These are phyloP conservation scores for Meandrusa payeni DNA, from an alignment of 2,888 invertebrate genomes.

Conservation along the genomic window DNA sequence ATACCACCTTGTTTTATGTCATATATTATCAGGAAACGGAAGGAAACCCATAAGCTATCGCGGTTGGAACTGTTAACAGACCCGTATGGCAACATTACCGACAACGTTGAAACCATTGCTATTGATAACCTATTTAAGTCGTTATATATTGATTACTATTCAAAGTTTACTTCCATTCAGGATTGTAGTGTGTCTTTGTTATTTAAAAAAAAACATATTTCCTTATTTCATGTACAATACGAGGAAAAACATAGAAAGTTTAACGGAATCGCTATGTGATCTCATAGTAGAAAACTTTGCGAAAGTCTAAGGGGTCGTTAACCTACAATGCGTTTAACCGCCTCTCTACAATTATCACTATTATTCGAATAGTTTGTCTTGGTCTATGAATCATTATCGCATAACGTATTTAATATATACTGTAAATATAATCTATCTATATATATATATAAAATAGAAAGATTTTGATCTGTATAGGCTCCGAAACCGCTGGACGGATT, in stretches of 20 bases:
- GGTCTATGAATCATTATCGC: conserved; percentile 9
- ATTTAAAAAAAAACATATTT: conserved; percentile 3
- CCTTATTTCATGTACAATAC: conserved; percentile 2
- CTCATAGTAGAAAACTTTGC: conserved; percentile 25
- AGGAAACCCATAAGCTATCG: conserved; percentile 11
- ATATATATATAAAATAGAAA: no score
- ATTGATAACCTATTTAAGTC: conserved; percentile 17
- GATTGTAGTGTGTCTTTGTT: no score
- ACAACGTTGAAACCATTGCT: conserved; percentile 10
- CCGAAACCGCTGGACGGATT: no score
- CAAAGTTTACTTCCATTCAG: no score
- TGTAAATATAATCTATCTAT: no score
- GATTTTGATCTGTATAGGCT: no score
- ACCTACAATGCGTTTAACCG: conserved; percentile 7
- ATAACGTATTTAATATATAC: no score
- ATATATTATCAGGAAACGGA: conserved; percentile 18
- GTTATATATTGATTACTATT: no score
- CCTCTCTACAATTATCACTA: conserved; percentile 22
- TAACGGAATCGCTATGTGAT: conserved; percentile 17
- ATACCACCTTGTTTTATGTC: not conserved
- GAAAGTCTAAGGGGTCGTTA: conserved; percentile 25
- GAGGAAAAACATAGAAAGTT: conserved; percentile 16
- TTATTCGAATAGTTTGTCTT: conserved; percentile 5
- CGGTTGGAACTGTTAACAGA: conserved; percentile 12
- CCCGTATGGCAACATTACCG: conserved; percentile 4